phyloP scores from a whole-genome alignment of 1,140 invertebrate species.

The Probaryconus sp. region DNA sequence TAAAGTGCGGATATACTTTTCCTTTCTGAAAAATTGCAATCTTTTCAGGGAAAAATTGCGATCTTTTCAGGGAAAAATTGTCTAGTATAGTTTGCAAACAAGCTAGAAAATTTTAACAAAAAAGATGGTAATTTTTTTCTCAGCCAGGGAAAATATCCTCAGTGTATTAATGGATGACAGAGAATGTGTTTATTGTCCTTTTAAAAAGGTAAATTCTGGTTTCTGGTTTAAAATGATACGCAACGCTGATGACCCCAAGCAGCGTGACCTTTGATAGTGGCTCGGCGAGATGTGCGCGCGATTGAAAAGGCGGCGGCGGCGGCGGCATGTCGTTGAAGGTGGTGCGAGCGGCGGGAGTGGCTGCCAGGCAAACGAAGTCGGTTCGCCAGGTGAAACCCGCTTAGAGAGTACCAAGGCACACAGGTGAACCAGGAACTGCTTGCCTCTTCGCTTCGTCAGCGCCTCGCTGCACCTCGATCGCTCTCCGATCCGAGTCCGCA shows the following conservation, averaged over 20 bases:
- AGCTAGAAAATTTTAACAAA: too few relatives aligned
- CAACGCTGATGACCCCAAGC: slow-evolving; percentile 72
- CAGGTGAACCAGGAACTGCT: slow-evolving; percentile 76
- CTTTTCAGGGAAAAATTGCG: too few relatives aligned
- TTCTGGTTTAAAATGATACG: too few relatives aligned
- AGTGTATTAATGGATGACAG: too few relatives aligned
- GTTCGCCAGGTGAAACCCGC: slow-evolving; percentile 65
- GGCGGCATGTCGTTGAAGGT: slow-evolving; percentile 73
- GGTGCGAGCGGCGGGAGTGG: slow-evolving; percentile 69
- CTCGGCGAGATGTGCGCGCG: slow-evolving; percentile 61
- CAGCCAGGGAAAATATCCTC: too few relatives aligned
- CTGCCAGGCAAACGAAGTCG: slow-evolving; percentile 61
- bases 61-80: too few relatives aligned
- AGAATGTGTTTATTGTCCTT: slow-evolving; percentile 39
- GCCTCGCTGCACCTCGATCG: slow-evolving; percentile 32
- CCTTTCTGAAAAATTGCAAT: too few relatives aligned
- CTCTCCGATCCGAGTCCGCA: slow-evolving; percentile 8
- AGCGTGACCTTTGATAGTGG: slow-evolving; percentile 77
- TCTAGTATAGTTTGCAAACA: too few relatives aligned
- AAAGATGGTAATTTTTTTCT: too few relatives aligned
- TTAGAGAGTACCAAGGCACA: slow-evolving; percentile 58
- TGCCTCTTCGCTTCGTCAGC: slow-evolving; percentile 27
- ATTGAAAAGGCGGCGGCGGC: slow-evolving; percentile 74
- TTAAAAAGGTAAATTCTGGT: too few relatives aligned
- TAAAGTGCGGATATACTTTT: too few relatives aligned